These are phyloP conservation scores for Notothenia rossii DNA, from an alignment of 2,113 vertebrate species.

Conservation along the genomic window DNA sequence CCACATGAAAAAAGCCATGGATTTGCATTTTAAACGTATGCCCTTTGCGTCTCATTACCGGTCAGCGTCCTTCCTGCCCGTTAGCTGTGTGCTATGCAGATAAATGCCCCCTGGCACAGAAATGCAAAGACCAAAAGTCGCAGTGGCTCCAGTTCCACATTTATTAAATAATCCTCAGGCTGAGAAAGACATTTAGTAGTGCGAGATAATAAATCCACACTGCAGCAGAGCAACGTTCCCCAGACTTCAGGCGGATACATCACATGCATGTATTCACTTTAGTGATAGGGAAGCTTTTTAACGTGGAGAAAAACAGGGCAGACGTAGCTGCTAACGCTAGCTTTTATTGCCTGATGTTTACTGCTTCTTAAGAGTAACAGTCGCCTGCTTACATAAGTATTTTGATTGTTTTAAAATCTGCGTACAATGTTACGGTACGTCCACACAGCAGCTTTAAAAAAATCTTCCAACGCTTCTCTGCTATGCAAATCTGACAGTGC, in stretches of 20 bases:
- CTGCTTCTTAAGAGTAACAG: not conserved
- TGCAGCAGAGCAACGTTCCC: not conserved
- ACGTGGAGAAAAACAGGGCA: not conserved
- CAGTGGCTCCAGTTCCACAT: conserved; percentile 19
- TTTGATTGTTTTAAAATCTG: no score
- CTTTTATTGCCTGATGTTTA: not conserved
- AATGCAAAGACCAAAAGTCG: conserved; percentile 27
- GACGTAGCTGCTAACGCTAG: not conserved
- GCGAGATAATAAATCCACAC: not conserved
- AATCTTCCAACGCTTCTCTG: no score
- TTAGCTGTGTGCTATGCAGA: conserved; percentile 17
- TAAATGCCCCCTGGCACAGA: not conserved
- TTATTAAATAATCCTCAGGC: conserved; percentile 38
- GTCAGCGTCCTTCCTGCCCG: not conserved
- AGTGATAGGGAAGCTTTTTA: no score
- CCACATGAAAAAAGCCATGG: conserved; percentile 7
- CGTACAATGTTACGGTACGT: not conserved
- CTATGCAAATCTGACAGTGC: no score
- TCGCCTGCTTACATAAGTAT: not conserved
- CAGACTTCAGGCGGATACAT: not conserved
- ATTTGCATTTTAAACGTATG: conserved; percentile 20
- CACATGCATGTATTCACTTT: not conserved
- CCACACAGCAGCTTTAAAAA: no score
- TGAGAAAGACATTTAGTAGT: not conserved
- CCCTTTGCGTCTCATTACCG: conserved; percentile 7